These are phyloP conservation scores for Prinia subflava DNA, from an alignment of 2,113 vertebrate species.

Conservation along the genomic window DNA sequence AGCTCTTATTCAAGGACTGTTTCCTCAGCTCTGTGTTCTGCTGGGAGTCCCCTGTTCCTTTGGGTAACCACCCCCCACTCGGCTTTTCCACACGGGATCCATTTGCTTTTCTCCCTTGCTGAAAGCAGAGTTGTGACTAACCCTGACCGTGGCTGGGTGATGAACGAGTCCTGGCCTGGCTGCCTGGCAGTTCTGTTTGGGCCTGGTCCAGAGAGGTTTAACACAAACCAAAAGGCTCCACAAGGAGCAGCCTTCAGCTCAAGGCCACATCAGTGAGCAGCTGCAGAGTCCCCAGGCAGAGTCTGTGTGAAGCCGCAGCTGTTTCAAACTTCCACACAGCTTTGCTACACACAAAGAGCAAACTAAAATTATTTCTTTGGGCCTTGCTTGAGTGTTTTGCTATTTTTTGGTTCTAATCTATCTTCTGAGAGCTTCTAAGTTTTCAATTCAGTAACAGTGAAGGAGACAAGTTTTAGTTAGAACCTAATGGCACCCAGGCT, in stretches of 20 bases:
- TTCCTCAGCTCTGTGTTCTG: background rate
- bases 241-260: background rate
- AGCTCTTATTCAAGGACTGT: background rate
- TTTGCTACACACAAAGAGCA: background rate
- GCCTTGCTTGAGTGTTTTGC: background rate
- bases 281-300: background rate
- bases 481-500: background rate
- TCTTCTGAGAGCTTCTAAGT: background rate
- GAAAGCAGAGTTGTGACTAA: background rate
- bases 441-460: background rate
- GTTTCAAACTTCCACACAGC: background rate
- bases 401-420: background rate
- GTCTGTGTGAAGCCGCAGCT: background rate
- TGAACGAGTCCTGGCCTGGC: background rate
- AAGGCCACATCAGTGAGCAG: background rate
- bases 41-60: background rate
- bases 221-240: background rate
- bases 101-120: background rate
- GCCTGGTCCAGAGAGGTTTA: background rate
- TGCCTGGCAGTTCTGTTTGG: fast-evolving
- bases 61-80: background rate
- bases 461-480: background rate
- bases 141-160: background rate
- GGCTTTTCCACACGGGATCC: background rate
- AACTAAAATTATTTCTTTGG: background rate